Conservation (phyloP, 1,140 invertebrate species). For the Rhopalosiphum maidis region DNA sequence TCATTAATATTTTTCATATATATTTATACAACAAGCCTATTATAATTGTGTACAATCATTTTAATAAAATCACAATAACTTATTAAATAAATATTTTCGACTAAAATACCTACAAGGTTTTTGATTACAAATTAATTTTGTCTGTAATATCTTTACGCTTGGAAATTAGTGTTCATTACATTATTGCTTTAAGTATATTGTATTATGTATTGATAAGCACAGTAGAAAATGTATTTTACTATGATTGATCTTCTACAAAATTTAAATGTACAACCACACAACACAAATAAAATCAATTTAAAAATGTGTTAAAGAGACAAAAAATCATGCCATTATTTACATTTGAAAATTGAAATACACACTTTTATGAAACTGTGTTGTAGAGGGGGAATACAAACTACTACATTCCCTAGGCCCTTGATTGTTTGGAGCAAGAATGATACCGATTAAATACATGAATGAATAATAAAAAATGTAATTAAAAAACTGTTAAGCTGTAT, state of each 20-base stretch:
- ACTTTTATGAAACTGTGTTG: neutral
- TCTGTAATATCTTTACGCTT: neutral
- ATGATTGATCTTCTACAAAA: neutral
- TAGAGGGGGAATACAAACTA: neutral
- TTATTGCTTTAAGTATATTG: neutral
- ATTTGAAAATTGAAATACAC: neutral
- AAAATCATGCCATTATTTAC: neutral
- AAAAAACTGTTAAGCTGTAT: slow-evolving; percentile 3
- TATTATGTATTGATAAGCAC: neutral
- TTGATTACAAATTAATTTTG: neutral
- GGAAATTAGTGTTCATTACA: neutral
- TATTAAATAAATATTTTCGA: no score
- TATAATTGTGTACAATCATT: no score
- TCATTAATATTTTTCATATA: neutral
- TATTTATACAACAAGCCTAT: neutral
- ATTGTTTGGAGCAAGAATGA: neutral
- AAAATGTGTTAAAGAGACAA: neutral
- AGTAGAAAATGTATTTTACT: neutral
- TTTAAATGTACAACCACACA: neutral
- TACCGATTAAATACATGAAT: neutral
- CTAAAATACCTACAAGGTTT: no score
- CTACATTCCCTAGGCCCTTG: neutral
- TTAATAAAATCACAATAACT: no score
- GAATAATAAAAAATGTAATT: neutral
- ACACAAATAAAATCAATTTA: neutral